A percentile compares a stretch with the other conserved stretches of the same genome.
These are phyloP conservation scores for Cranoglanis bouderius DNA, from an alignment of 2,113 vertebrate genomes.

Conservation along the genomic window DNA sequence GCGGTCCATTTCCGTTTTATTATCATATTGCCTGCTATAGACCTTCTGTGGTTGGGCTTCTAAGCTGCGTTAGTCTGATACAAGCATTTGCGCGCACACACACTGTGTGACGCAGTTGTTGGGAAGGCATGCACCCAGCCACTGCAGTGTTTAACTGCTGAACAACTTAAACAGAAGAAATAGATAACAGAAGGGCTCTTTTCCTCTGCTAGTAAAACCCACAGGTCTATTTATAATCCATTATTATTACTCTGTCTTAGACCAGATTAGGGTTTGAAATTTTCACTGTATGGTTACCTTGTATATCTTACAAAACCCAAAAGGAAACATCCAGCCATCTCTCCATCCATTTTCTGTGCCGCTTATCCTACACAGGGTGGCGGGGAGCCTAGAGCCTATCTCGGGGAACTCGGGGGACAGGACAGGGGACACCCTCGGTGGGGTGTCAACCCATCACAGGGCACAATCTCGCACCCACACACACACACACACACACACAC, in stretches of 20 bases:
- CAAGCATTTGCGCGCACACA: background rate
- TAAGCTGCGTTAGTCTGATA: constrained; percentile 10
- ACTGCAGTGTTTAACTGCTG: constrained; percentile 1
- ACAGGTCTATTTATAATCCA: background rate
- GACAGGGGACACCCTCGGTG: no score
- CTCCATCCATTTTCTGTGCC: no score
- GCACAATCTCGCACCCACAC: no score
- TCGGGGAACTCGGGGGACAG: no score
- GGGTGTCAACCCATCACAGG: no score
- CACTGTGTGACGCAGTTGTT: constrained; percentile 5
- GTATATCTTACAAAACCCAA: no score
- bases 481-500: no score
- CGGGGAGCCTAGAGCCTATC: no score
- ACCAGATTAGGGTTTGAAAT: background rate
- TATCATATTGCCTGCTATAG: background rate
- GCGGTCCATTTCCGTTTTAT: constrained; percentile 3
- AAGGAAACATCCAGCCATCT: no score
- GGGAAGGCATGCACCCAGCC: background rate
- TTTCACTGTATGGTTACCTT: background rate
- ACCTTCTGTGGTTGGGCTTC: background rate
- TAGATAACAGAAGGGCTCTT: background rate
- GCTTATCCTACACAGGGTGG: no score
- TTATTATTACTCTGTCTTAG: background rate
- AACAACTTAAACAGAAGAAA: background rate
- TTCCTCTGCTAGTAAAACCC: background rate